A percentile compares a stretch with the other conserved stretches of the same genome.
phyloP scores from a whole-genome alignment of 2,797 vertebrate genomes.

The Notoglanidium macrostoma region DNA sequence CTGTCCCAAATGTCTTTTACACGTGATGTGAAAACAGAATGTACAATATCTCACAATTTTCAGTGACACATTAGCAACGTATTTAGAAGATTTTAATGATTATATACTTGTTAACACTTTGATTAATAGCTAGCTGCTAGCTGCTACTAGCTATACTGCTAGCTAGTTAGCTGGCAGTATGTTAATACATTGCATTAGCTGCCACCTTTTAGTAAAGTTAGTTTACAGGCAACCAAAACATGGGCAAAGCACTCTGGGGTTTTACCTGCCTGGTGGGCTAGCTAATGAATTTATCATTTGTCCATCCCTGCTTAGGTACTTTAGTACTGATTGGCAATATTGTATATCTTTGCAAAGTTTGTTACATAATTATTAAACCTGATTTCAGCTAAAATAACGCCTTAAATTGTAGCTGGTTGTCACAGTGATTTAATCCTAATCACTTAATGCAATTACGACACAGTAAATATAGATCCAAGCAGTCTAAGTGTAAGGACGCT shows the following conservation, averaged over 20 bases:
- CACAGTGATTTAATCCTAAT: neutral
- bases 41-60: neutral
- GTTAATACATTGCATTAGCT: neutral
- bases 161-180: neutral
- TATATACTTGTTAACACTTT: neutral
- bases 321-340: neutral
- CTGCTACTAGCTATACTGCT: no score
- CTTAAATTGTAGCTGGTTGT: neutral
- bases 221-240: neutral
- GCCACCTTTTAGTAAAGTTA: neutral
- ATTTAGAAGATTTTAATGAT: neutral
- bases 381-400: neutral
- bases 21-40: neutral
- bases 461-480: neutral
- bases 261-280: neutral
- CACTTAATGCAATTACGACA: neutral
- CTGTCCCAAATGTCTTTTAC: neutral
- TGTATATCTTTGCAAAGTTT: neutral
- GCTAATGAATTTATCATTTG: neutral
- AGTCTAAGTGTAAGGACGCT: neutral
- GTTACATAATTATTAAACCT: neutral
- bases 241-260: neutral
- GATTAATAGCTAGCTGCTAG: no score
- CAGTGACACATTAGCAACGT: neutral
- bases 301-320: neutral